These are phyloP conservation scores for Oncorhynchus mykiss DNA, from an alignment of 2,113 vertebrate species.

Conservation along the genomic window DNA sequence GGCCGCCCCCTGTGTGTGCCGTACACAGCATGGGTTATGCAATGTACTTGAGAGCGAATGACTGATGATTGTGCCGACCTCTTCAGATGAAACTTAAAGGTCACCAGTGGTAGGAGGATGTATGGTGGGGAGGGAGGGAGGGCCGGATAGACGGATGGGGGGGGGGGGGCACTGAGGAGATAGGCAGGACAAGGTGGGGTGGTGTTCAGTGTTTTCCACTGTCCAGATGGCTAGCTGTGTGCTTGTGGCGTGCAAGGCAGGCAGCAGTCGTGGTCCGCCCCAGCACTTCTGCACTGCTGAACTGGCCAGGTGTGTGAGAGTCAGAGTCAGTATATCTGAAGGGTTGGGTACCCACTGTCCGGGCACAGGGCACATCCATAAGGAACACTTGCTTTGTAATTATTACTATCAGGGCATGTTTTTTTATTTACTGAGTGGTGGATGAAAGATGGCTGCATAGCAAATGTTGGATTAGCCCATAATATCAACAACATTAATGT, in stretches of 20 bases:
- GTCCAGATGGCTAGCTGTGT: slow-evolving; percentile 1
- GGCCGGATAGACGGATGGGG: neutral
- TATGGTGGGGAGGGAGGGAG: neutral
- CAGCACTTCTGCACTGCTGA: neutral
- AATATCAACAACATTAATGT: neutral
- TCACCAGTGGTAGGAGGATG: neutral
- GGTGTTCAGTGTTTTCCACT: neutral
- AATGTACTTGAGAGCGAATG: slow-evolving; percentile 17
- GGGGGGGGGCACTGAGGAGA: neutral
- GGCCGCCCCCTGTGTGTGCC: neutral
- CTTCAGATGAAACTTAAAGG: slow-evolving; percentile 29
- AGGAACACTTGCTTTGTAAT: neutral
- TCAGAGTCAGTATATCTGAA: neutral
- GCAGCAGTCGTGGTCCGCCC: neutral
- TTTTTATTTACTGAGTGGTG: neutral
- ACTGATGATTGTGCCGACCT: neutral
- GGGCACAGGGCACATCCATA: neutral
- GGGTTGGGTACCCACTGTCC: neutral
- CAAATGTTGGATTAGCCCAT: neutral
- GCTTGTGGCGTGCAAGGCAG: neutral
- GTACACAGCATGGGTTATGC: slow-evolving; percentile 15
- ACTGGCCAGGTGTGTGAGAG: neutral
- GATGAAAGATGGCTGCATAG: neutral
- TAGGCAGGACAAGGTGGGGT: neutral
- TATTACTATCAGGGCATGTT: neutral